Evolutionary conservation across 2,888 invertebrate genomes (phyloP), one percentile per base, ranked within the genome.

Genomic region (Caenorhabditis afra): DNA sequence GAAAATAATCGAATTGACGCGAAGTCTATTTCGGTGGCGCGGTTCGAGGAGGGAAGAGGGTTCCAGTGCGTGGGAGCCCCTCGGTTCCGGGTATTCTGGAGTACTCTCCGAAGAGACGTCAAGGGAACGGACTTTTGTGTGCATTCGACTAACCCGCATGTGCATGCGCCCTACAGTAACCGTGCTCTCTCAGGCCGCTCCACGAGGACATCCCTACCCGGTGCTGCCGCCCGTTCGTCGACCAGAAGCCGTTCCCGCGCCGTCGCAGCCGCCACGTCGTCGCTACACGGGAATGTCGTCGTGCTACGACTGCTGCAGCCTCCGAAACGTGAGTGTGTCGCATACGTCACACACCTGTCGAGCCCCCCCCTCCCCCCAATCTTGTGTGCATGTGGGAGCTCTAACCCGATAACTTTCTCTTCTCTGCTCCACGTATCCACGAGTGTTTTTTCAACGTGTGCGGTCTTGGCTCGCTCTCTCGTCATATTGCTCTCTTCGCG

Each of bases 301-400:
- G 8, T 64, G 52, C 52, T 44, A 52, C 52, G 20, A 52, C 44
- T 64, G 64, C 44, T 64, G 64, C 64, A 52, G 64, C 52, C 52
- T 52, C 52, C 64, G 64, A 39, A 64, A 64, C 14, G 64, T 64
- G 44, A 53, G 64, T 52, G 14, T 61, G 14, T 14, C 20, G 18
- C 11, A n/a, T n/a, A n/a, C 29, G 29, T 29, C 29, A 29, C 29
- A 29, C 29, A 29, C 29, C 29, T 29, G 29, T 29, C 7, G 29
- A 29, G 29, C n/a, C n/a, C n/a, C n/a, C n/a, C n/a, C n/a, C n/a
- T n/a, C n/a, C n/a, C n/a, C n/a, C n/a, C 41, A 37, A 37, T 55
- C 18, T 39, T 18, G 41, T 41, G 57, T 29, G 29, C 50, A 50
- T 50, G 18, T 8, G 50, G n/a, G 47, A 47, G 20, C 10, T 5